Conservation (phyloP, 2,113 vertebrate species). For the Rhinogobius similis region DNA sequence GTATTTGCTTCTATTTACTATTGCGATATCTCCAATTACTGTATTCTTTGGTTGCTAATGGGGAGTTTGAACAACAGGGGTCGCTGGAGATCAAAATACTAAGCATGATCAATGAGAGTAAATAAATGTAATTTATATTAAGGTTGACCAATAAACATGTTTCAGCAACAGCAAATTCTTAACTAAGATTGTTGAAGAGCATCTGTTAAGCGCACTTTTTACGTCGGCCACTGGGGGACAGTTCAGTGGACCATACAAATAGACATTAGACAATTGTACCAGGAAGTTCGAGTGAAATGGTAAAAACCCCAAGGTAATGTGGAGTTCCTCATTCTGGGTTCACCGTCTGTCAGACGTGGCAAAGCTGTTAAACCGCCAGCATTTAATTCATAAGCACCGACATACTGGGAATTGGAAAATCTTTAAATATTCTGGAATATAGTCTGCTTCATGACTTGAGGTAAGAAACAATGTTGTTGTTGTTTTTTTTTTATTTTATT, state of each 20-base stretch:
- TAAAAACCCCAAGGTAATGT: conserved; percentile 33
- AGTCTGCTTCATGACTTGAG: conserved; percentile 21
- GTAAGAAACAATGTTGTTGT: conserved; percentile 28
- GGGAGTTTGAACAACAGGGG: background rate
- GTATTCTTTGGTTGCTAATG: background rate
- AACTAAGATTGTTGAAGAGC: background rate
- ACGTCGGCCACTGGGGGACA: background rate
- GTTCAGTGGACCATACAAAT: conserved; percentile 61
- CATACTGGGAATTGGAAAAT: conserved; percentile 11
- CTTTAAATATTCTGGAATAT: conserved; percentile 22
- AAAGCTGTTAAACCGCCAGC: conserved; percentile 4
- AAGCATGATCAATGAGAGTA: background rate
- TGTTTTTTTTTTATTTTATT: background rate
- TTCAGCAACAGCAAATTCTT: background rate
- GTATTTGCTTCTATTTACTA: too few species aligned
- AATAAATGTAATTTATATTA: background rate
- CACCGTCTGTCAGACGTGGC: conserved; percentile 16
- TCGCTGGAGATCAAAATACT: background rate
- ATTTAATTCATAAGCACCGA: background rate
- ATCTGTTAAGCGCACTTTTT: background rate
- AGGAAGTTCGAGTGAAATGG: conserved; percentile 65
- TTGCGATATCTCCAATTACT: too few species aligned
- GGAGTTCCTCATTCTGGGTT: conserved; percentile 65
- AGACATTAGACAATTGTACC: conserved; percentile 67
- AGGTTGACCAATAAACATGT: background rate